Percentiles rank a stretch among this genome's conserved stretches.
Conservation (phyloP, 35 echinoderm and acorn worm genomes). For the Nesometra sesokonis region DNA sequence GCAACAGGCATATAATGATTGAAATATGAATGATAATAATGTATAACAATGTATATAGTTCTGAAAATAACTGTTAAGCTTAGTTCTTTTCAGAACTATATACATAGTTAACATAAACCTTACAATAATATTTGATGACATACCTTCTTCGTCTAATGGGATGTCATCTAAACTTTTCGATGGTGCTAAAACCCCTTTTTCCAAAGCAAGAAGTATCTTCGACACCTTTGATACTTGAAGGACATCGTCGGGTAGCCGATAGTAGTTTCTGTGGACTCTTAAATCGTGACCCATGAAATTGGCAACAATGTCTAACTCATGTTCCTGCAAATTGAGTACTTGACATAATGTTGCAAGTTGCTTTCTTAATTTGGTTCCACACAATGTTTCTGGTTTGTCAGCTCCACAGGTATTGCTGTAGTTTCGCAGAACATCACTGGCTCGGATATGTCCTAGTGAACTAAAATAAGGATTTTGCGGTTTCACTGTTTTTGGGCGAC, state of each 20-base stretch:
- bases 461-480: conserved; percentile 33
- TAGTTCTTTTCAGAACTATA: too few species aligned
- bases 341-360: conserved; percentile 52
- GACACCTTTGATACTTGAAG: conserved; percentile 41
- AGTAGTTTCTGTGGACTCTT: conserved; percentile 39
- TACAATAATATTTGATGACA: too few species aligned
- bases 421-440: conserved; percentile 37
- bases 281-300: conserved; percentile 38
- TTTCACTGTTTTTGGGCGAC: conserved; percentile 15
- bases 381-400: conserved; percentile 29
- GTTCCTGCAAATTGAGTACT: conserved; percentile 23
- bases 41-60: too few species aligned
- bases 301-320: conserved; percentile 45
- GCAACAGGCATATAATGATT: too few species aligned
- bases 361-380: conserved; percentile 22
- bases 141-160: neutral
- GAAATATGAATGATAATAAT: too few species aligned
- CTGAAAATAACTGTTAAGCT: too few species aligned
- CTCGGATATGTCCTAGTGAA: conserved; percentile 44
- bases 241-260: conserved; percentile 43
- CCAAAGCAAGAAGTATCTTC: conserved; percentile 21
- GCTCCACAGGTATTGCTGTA: conserved; percentile 32
- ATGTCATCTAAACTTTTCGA: neutral
- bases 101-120: too few species aligned
- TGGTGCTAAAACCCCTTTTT: conserved; percentile 15